Percentiles rank a stretch among this genome's conserved stretches.
Evolutionary conservation across 2,888 invertebrate species (phyloP).

Genomic region (Drosophila yooni): DNA sequence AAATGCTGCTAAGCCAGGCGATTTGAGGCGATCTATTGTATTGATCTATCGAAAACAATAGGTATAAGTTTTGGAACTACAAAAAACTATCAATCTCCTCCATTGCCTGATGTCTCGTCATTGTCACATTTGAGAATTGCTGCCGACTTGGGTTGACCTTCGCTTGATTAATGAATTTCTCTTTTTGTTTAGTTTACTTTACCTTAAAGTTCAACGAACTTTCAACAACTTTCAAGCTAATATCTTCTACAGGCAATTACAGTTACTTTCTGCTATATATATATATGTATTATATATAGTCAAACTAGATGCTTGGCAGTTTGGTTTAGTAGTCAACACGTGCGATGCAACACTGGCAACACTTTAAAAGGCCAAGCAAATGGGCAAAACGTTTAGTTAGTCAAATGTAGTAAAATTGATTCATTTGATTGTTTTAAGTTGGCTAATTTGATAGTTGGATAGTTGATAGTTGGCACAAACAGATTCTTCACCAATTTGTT

Average conservation of each 20-base stretch:
- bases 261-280: neutral
- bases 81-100: neutral
- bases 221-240: neutral
- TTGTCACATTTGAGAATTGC: neutral
- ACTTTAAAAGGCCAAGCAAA: slow-evolving; percentile 40
- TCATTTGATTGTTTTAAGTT: slow-evolving; percentile 2
- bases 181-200: neutral
- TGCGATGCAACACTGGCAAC: slow-evolving; percentile 38
- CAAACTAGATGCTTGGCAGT: neutral
- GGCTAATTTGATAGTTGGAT: neutral
- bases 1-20: too few relatives aligned
- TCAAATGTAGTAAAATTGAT: neutral
- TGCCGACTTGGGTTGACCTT: neutral
- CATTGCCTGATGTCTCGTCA: neutral
- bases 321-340: slow-evolving; percentile 41
- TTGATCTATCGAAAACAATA: neutral
- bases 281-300: too few relatives aligned
- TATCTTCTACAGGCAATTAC: neutral
- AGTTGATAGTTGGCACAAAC: slow-evolving; percentile 1
- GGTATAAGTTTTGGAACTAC: neutral
- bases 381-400: slow-evolving; percentile 31
- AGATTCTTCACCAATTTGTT: neutral
- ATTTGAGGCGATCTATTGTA: neutral
- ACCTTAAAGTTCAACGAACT: neutral
- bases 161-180: neutral